Percentiles rank a stretch among this genome's conserved stretches.
Evolutionary conservation across 1,140 invertebrate genomes (phyloP).

Genomic region (Brachionus plicatilis): DNA sequence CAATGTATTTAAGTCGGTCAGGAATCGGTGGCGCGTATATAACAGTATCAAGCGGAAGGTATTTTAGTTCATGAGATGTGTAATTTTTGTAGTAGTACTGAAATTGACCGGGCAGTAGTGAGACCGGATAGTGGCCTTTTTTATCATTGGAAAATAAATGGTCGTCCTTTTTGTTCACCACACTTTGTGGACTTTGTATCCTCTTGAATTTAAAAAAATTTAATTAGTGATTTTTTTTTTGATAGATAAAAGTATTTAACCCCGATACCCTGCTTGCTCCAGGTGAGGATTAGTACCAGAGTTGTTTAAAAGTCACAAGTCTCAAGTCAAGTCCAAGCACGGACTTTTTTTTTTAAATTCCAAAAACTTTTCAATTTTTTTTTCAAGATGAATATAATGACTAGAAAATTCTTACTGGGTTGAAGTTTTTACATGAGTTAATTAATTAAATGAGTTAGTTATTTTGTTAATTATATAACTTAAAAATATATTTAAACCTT

Average conservation of each 20-base stretch:
- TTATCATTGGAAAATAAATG: conserved; percentile 46
- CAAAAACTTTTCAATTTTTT: no score
- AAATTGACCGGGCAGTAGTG: conserved; percentile 85
- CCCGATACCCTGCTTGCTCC: no score
- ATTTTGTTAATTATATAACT: no score
- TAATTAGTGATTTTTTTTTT: neutral
- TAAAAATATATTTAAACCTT: no score
- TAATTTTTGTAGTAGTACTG: conserved; percentile 55
- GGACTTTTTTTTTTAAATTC: neutral
- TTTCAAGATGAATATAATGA: no score
- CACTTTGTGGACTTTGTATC: neutral
- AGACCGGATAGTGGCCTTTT: conserved; percentile 76
- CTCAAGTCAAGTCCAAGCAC: neutral
- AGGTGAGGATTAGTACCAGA: neutral
- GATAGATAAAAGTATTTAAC: no score
- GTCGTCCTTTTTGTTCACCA: neutral
- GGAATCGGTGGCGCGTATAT: conserved; percentile 67
- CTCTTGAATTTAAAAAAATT: neutral
- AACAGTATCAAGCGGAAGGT: conserved; percentile 84
- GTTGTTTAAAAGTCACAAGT: neutral
- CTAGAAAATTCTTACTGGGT: no score
- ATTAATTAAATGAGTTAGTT: no score
- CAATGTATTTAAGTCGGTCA: neutral
- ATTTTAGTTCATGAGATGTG: conserved; percentile 64
- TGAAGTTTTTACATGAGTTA: no score